Percentiles rank a stretch among this genome's conserved stretches.
These are phyloP conservation scores for Poecile montanus DNA, from an alignment of 2,797 vertebrate genomes.

Conservation along the genomic window DNA sequence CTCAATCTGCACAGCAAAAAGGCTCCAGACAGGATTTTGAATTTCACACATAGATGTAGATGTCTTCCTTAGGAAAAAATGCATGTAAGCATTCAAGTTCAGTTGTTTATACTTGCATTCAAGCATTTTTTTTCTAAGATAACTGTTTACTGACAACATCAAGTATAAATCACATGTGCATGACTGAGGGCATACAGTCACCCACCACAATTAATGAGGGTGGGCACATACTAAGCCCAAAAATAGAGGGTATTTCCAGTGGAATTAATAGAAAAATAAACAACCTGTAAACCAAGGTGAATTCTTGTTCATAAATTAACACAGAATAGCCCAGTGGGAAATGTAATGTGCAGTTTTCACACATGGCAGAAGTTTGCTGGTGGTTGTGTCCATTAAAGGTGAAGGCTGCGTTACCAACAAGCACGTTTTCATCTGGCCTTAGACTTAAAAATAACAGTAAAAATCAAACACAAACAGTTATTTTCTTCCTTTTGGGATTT, in stretches of 20 bases:
- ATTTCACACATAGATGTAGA: not conserved
- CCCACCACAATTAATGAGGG: not conserved
- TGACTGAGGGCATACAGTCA: not conserved
- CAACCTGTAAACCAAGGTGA: conserved; percentile 56
- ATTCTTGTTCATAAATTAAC: conserved; percentile 54
- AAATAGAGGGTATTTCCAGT: not conserved
- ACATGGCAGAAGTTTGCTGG: conserved; percentile 55
- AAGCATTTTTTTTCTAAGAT: not conserved
- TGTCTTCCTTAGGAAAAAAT: not conserved
- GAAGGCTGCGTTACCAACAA: conserved; percentile 59
- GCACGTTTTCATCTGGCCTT: conserved; percentile 72
- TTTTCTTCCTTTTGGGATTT: conserved; percentile 72
- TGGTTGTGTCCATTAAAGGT: conserved; percentile 44
- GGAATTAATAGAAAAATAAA: conserved; percentile 43
- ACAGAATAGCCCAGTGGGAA: conserved; percentile 24
- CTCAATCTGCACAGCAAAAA: not conserved
- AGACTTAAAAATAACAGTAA: conserved; percentile 73
- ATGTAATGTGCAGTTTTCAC: conserved; percentile 59
- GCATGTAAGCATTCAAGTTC: not conserved
- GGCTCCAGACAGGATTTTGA: not conserved
- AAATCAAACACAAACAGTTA: conserved; percentile 63
- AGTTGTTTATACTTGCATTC: not conserved
- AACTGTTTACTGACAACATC: not conserved
- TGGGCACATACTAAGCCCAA: not conserved
- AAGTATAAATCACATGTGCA: not conserved